A percentile compares a stretch with the other conserved stretches of the same genome.
Evolutionary conservation across 2,888 invertebrate species (phyloP).

Genomic region (Proisotoma minuta): DNA sequence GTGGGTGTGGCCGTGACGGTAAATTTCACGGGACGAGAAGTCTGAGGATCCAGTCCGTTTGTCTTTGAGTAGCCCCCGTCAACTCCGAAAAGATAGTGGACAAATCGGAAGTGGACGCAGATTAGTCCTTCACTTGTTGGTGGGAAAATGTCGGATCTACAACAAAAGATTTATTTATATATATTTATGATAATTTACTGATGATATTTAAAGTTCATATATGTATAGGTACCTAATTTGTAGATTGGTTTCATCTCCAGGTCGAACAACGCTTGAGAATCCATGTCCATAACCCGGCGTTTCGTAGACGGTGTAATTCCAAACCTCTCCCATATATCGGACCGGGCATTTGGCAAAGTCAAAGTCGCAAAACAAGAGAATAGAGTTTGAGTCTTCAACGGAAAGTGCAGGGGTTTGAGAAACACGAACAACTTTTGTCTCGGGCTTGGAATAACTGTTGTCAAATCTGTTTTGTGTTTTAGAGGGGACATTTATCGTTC

Average conservation of each 20-base stretch:
- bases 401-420: slow-evolving; percentile 36
- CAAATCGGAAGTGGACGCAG: slow-evolving; percentile 45
- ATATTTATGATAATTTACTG: too few species aligned
- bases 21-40: slow-evolving; percentile 28
- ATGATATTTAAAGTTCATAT: too few species aligned
- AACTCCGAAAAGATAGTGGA: slow-evolving; percentile 25
- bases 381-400: slow-evolving; percentile 42
- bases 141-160: slow-evolving; percentile 2
- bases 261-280: slow-evolving; percentile 38
- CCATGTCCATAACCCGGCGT: slow-evolving; percentile 45
- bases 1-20: slow-evolving; percentile 42
- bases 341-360: slow-evolving; percentile 47
- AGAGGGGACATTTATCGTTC: slow-evolving; percentile 26
- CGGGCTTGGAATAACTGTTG: slow-evolving; percentile 9
- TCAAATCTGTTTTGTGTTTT: slow-evolving; percentile 32
- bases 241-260: not conserved
- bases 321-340: slow-evolving; percentile 42
- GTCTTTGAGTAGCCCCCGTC: slow-evolving; percentile 30
- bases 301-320: slow-evolving; percentile 45
- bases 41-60: slow-evolving; percentile 17
- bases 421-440: slow-evolving; percentile 35
- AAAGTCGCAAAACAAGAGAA: slow-evolving; percentile 47
- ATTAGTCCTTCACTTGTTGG: slow-evolving; percentile 4
- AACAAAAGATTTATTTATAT: too few species aligned
- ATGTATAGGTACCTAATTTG: slow-evolving; percentile 1